phyloP scores from a whole-genome alignment of 2,113 vertebrate species.

The Emydocephalus ijimae region DNA sequence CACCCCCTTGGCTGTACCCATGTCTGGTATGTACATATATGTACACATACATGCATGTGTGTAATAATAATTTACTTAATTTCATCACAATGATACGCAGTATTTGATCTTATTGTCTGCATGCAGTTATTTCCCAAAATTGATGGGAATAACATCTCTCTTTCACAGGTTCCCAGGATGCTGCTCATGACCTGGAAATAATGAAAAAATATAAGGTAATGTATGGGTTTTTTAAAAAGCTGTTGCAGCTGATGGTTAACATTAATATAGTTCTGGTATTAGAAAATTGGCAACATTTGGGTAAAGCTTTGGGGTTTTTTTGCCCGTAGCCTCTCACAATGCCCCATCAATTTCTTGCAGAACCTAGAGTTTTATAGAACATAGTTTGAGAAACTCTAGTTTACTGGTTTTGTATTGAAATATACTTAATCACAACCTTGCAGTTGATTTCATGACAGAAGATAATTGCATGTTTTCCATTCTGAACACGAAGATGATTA shows the following conservation, averaged over 20 bases:
- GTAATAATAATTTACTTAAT: background rate
- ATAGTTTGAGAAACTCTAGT: background rate
- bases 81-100: background rate
- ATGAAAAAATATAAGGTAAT: slow-evolving; percentile 86
- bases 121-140: background rate
- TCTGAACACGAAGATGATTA: background rate
- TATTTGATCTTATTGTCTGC: background rate
- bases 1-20: background rate
- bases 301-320: background rate
- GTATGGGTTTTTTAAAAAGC: fast-evolving
- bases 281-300: background rate
- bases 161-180: slow-evolving; percentile 87
- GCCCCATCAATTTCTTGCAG: background rate
- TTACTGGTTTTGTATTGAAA: background rate
- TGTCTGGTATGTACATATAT: background rate
- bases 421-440: background rate
- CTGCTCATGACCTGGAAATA: slow-evolving; percentile 84
- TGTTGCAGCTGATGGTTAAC: background rate
- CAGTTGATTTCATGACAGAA: background rate
- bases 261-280: background rate
- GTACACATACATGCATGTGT: background rate
- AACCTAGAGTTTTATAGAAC: background rate
- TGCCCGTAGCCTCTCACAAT: background rate
- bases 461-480: background rate
- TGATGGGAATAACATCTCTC: background rate